Evolutionary conservation across 2,797 vertebrate species (phyloP).

Genomic region (Gila robusta): DNA sequence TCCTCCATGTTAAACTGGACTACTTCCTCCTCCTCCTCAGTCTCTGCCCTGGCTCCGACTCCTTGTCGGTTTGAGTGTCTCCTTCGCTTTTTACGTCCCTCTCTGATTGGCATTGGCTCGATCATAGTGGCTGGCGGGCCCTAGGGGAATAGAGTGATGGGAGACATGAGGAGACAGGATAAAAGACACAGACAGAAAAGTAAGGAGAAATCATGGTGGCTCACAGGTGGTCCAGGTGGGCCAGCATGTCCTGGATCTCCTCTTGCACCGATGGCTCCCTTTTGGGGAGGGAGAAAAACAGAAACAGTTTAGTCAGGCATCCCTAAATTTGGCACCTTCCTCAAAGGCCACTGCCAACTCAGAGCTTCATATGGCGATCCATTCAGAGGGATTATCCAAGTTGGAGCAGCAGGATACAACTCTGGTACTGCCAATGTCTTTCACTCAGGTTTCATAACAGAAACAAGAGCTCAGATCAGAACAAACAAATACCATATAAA

Average conservation of each 20-base stretch:
- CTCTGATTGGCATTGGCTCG: slow-evolving; percentile 78
- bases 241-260: slow-evolving; percentile 79
- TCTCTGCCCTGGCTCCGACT: slow-evolving; percentile 49
- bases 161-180: slow-evolving; percentile 30
- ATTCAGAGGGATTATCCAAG: slow-evolving; percentile 48
- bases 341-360: slow-evolving; percentile 33
- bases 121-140: slow-evolving; percentile 80
- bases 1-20: slow-evolving; percentile 77
- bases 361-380: slow-evolving; percentile 32
- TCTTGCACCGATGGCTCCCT: slow-evolving; percentile 79
- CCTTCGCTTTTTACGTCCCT: slow-evolving; percentile 74
- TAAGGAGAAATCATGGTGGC: slow-evolving; percentile 35
- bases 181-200: neutral
- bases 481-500: slow-evolving; percentile 12
- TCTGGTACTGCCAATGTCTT: slow-evolving; percentile 27
- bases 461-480: slow-evolving; percentile 11
- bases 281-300: slow-evolving; percentile 32
- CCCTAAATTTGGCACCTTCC: slow-evolving; percentile 13
- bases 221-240: slow-evolving; percentile 79
- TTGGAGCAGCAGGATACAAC: slow-evolving; percentile 35
- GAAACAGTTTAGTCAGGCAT: slow-evolving; percentile 49
- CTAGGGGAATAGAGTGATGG: slow-evolving; percentile 68
- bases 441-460: slow-evolving; percentile 42
- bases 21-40: slow-evolving; percentile 64
- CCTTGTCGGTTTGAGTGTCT: slow-evolving; percentile 62